Percentiles rank a stretch among this genome's conserved stretches.
phyloP scores from a whole-genome alignment of 2,888 invertebrate genomes.

The Drosophila longiperda region DNA sequence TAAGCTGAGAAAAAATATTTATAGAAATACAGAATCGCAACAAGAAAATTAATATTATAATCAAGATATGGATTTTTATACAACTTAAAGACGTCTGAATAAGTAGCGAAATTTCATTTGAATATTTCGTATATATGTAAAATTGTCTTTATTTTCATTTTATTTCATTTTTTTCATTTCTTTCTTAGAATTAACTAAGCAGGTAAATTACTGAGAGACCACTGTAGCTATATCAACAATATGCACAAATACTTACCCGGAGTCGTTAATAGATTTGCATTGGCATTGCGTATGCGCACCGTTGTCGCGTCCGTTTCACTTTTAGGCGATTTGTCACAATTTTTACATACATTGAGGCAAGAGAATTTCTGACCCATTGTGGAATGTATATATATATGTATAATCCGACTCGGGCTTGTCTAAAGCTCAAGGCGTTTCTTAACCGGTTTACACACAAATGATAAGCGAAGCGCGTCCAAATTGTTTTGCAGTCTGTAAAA shows the following conservation, averaged over 20 bases:
- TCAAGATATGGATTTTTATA: no score
- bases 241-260: constrained; percentile 34
- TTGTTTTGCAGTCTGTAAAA: constrained; percentile 25
- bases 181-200: not conserved
- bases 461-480: constrained; percentile 9
- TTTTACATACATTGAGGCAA: constrained; percentile 30
- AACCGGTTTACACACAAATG: constrained; percentile 45
- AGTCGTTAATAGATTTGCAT: constrained; percentile 49
- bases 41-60: no score
- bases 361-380: constrained; percentile 61
- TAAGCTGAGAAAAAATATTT: no score
- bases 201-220: not conserved
- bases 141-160: not conserved
- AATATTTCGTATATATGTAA: not conserved
- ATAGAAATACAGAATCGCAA: not conserved
- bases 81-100: no score
- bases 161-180: not conserved
- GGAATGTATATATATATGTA: not conserved
- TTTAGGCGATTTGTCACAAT: constrained; percentile 9
- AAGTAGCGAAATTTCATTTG: no score
- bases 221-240: not conserved
- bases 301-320: constrained; percentile 10
- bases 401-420: constrained; percentile 18
- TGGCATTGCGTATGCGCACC: constrained; percentile 50
- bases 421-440: constrained; percentile 1